Percentiles rank a stretch among this genome's conserved stretches.
Conservation (phyloP, 1,140 invertebrate genomes). For the Varroa destructor region DNA sequence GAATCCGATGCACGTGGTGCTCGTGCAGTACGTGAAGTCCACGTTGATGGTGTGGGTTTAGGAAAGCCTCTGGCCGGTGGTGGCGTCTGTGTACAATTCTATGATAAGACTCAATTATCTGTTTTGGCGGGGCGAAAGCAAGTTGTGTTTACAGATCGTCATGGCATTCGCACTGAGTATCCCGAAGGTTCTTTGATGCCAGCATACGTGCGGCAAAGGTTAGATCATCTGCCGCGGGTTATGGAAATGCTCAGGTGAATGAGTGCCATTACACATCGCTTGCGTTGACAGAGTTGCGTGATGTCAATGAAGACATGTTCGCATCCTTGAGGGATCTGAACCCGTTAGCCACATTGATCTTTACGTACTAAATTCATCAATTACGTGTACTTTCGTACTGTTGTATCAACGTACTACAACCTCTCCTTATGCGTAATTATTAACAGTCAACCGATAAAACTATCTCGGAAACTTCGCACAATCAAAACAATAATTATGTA, state of each 20-base stretch:
- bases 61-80: neutral
- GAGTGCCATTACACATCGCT: too few species aligned
- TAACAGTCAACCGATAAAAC: too few species aligned
- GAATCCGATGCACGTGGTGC: neutral
- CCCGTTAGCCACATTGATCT: too few species aligned
- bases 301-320: too few species aligned
- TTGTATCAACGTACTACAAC: too few species aligned
- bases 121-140: neutral
- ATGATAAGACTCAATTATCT: conserved; percentile 3
- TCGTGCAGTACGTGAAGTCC: neutral
- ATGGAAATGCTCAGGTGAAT: conserved; percentile 1
- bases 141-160: neutral
- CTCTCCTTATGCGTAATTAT: too few species aligned
- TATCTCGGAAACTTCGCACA: too few species aligned
- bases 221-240: conserved; percentile 7
- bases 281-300: too few species aligned
- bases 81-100: neutral
- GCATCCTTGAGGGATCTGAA: too few species aligned
- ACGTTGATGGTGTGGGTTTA: conserved; percentile 8
- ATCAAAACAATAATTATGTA: too few species aligned
- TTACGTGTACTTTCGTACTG: too few species aligned
- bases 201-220: neutral
- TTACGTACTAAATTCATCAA: too few species aligned
- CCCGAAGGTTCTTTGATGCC: conserved; percentile 1
- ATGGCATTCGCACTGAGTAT: conserved; percentile 5